These are phyloP conservation scores for Sternotherus odoratus DNA, from an alignment of 2,797 vertebrate genomes.

Conservation along the genomic window DNA sequence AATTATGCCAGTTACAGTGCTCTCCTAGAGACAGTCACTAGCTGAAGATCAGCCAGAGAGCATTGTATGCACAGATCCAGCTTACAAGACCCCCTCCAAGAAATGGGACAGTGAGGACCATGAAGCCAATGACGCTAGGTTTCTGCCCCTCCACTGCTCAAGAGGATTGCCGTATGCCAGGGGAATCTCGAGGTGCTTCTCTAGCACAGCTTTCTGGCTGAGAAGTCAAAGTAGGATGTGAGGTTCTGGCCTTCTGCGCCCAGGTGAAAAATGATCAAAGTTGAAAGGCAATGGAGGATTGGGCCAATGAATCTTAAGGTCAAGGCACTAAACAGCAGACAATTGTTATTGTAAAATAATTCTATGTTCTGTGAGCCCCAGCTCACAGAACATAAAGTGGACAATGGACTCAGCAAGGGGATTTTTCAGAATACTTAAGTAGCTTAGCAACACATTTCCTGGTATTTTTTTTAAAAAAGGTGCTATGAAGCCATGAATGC, in stretches of 20 bases:
- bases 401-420: conserved; percentile 48
- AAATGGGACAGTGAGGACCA: neutral
- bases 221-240: neutral
- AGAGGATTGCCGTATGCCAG: neutral
- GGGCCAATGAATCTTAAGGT: conserved; percentile 27
- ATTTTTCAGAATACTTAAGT: conserved; percentile 42
- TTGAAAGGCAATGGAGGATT: neutral
- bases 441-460: conserved; percentile 63
- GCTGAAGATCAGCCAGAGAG: neutral
- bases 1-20: neutral
- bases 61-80: conserved; percentile 18
- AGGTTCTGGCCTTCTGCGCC: neutral
- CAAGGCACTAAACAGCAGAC: conserved; percentile 53
- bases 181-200: neutral
- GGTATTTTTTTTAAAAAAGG: conserved; percentile 72
- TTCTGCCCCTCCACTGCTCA: fast-evolving
- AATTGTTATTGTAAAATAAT: neutral
- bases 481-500: conserved; percentile 65
- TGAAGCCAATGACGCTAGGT: neutral
- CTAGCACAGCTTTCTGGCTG: neutral
- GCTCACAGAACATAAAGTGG: conserved; percentile 38
- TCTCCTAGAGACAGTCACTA: neutral
- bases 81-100: neutral
- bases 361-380: neutral
- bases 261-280: neutral